Percentiles rank a stretch among this genome's conserved stretches.
Conservation (phyloP, 2,113 vertebrate species). For the Sinocyclocheilus anophthalmus region DNA sequence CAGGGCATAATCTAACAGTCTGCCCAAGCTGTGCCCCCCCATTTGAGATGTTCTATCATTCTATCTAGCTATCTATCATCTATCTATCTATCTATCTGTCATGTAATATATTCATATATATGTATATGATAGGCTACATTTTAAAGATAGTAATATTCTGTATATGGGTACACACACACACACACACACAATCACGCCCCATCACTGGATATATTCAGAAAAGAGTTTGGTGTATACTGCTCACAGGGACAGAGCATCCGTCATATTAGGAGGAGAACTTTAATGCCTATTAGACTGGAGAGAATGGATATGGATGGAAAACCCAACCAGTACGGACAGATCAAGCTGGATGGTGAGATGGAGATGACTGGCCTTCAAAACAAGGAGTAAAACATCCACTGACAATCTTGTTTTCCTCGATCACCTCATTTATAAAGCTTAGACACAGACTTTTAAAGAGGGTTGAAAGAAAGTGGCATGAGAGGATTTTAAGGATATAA, state of each 20-base stretch:
- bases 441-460: background rate
- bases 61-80: background rate
- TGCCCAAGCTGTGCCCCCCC: too few relatives aligned
- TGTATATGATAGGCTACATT: too few relatives aligned
- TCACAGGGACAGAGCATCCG: slow-evolving; percentile 56
- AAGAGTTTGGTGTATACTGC: slow-evolving; percentile 41
- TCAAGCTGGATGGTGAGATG: slow-evolving; percentile 20
- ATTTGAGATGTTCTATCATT: background rate
- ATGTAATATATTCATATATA: background rate
- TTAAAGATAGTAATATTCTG: too few relatives aligned
- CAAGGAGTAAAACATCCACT: slow-evolving; percentile 30
- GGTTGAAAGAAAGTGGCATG: background rate
- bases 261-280: slow-evolving; percentile 50
- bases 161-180: too few relatives aligned
- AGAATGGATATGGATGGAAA: slow-evolving; percentile 32
- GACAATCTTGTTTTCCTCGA: background rate
- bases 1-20: too few relatives aligned
- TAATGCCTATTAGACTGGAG: slow-evolving; percentile 30
- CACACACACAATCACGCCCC: background rate
- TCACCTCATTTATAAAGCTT: slow-evolving; percentile 22
- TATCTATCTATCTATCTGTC: background rate
- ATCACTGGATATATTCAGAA: background rate
- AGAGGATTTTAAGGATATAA: background rate
- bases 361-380: slow-evolving; percentile 10
- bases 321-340: slow-evolving; percentile 27